Base-by-base conservation (phyloP, 1,140 invertebrate species). In the Linepithema humile region DNA sequence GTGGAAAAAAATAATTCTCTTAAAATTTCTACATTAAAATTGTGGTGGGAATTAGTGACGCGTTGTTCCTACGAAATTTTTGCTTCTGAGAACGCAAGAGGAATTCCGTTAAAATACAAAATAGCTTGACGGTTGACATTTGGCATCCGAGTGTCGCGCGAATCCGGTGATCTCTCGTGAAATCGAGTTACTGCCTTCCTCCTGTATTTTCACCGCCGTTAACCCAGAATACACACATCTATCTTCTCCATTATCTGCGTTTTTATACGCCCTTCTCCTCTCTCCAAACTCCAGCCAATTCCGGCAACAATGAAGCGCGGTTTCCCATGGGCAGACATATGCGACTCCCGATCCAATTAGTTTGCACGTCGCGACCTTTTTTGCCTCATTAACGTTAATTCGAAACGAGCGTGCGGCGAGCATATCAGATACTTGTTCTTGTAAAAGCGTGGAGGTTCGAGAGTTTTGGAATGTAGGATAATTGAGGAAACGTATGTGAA, bases 161-260 rank as follows among this genome's bases (percentile, higher is more conserved):
- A 78, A 65, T 78, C 62, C 62, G 32, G 35, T 26, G 48, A 57
- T 80, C 48, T 70, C 64, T 32, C 69, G 69, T 38, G 48, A 64
- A 70, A 70, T 82, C 59, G 35, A 67, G 77, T 59, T 40, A 32
- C 83, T 70, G 26, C 20, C 26, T 7, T 6, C 17, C 7, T 23
- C 9, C 26, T 20, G 59, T 35, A 85, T 78, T 88, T 86, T 88
- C 82, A 82, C 82, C 80, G 82, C 48, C 69, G 69, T 82, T 82
- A 82, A 82, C 78, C 78, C 29, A 82, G 78, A 60, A 74, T 82
- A 82, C 78, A 82, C 78, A 45, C 67, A 53, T 40, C 26, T n/a
- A 60, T 82, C 78, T 82, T 74, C 40, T 45, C 69, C 20, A 60
- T 74, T 74, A 82, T 59, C 55, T 74, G 57, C 69, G 23, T 82